Conservation (phyloP, 2,113 vertebrate species). For the Scomber japonicus region DNA sequence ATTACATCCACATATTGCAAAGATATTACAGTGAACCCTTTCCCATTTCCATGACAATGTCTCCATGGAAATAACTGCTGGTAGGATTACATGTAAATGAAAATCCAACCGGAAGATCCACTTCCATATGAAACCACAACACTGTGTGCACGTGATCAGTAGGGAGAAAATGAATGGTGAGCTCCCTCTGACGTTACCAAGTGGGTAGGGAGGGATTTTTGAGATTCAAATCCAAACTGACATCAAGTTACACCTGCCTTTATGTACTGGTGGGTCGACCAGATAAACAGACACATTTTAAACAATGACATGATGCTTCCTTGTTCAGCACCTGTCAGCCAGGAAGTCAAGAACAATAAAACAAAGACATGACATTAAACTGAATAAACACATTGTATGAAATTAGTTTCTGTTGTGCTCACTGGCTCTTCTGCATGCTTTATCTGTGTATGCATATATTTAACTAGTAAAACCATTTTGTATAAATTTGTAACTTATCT, state of each 20-base stretch:
- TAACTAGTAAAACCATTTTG: neutral
- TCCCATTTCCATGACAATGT: neutral
- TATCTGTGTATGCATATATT: neutral
- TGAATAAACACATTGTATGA: neutral
- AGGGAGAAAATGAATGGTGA: neutral
- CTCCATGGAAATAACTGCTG: neutral
- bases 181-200: conserved; percentile 11
- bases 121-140: neutral
- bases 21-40: too few relatives aligned
- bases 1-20: neutral
- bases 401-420: neutral
- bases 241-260: conserved; percentile 60
- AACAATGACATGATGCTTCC: conserved; percentile 24
- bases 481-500: conserved; percentile 4
- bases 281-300: conserved; percentile 45
- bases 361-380: conserved; percentile 5
- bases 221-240: conserved; percentile 72
- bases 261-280: conserved; percentile 1
- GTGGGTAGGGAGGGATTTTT: conserved; percentile 21
- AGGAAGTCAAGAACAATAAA: conserved; percentile 2
- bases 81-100: conserved; percentile 8
- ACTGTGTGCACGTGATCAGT: rapidly evolving
- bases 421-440: neutral
- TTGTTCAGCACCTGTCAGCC: conserved; percentile 20
- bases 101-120: neutral